phyloP scores from a whole-genome alignment of 2,888 invertebrate genomes.

The Apodemia hepburni region DNA sequence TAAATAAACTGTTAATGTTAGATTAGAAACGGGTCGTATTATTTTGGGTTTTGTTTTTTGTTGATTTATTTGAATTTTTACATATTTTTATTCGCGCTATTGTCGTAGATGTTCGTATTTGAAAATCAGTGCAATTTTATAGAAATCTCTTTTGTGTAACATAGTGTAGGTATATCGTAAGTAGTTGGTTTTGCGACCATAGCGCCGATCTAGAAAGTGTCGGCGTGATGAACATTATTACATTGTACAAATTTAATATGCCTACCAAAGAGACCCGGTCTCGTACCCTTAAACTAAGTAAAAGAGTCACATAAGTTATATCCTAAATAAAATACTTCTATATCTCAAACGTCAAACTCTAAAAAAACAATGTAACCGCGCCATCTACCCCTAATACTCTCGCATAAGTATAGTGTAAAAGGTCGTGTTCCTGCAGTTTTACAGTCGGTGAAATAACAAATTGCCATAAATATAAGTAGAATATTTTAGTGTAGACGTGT shows the following conservation, averaged over 20 bases:
- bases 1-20: constrained; percentile 75
- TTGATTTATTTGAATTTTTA: constrained; percentile 72
- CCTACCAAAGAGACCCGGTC: constrained; percentile 82
- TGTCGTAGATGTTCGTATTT: constrained; percentile 70
- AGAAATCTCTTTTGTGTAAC: constrained; percentile 78
- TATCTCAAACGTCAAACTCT: constrained; percentile 51
- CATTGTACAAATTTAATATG: constrained; percentile 80
- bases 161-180: constrained; percentile 69
- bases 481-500: constrained; percentile 75
- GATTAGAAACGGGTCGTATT: constrained; percentile 79
- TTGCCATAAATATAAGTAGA: constrained; percentile 80
- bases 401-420: constrained; percentile 77
- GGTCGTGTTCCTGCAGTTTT: constrained; percentile 80
- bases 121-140: constrained; percentile 79
- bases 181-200: constrained; percentile 67
- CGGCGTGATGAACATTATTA: constrained; percentile 67
- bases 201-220: constrained; percentile 51
- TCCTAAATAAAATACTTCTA: constrained; percentile 44
- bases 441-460: constrained; percentile 79
- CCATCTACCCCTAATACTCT: constrained; percentile 75
- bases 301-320: constrained; percentile 72
- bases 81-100: constrained; percentile 73
- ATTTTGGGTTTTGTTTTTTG: constrained; percentile 74
- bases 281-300: constrained; percentile 79
- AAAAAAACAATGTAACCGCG: constrained; percentile 67